Conservation (phyloP, 1,140 invertebrate genomes). For the Cardiocondyla obscurior region DNA sequence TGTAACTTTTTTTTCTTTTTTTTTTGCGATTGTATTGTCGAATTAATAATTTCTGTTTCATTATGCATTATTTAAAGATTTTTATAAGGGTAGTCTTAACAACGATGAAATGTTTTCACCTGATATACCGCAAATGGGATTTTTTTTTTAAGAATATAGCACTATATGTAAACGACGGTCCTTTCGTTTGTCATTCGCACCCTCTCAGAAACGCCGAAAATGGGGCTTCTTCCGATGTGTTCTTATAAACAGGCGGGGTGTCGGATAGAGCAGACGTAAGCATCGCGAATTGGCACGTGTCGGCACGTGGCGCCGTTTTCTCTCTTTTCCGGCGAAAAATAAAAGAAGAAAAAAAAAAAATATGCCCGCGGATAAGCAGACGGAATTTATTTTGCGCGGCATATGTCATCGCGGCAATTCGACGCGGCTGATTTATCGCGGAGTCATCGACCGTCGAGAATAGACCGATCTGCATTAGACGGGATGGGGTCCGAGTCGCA, state of each 20-base stretch:
- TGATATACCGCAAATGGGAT: neutral
- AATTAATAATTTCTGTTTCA: neutral
- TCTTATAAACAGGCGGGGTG: conserved; percentile 12
- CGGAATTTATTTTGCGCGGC: conserved; percentile 30
- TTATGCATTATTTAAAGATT: neutral
- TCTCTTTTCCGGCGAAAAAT: neutral
- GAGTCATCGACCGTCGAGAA: conserved; percentile 14
- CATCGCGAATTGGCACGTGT: conserved; percentile 40
- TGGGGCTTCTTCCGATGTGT: neutral
- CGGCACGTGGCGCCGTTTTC: neutral
- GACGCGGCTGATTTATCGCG: conserved; percentile 59
- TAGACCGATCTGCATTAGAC: conserved; percentile 58
- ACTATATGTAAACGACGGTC: neutral
- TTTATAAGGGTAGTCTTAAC: neutral
- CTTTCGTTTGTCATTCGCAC: neutral
- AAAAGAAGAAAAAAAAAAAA: conserved; percentile 19
- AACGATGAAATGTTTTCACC: neutral
- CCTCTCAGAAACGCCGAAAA: neutral
- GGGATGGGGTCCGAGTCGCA: conserved; percentile 16
- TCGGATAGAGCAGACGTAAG: conserved; percentile 1
- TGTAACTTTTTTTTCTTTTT: too few species aligned
- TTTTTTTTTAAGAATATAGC: neutral
- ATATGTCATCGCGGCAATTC: conserved; percentile 58
- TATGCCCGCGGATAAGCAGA: conserved; percentile 14
- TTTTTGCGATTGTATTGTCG: too few species aligned